A percentile compares a stretch with the other conserved stretches of the same genome.
Evolutionary conservation across 2,888 invertebrate genomes (phyloP).

Genomic region (Pemphredon lugubris): DNA sequence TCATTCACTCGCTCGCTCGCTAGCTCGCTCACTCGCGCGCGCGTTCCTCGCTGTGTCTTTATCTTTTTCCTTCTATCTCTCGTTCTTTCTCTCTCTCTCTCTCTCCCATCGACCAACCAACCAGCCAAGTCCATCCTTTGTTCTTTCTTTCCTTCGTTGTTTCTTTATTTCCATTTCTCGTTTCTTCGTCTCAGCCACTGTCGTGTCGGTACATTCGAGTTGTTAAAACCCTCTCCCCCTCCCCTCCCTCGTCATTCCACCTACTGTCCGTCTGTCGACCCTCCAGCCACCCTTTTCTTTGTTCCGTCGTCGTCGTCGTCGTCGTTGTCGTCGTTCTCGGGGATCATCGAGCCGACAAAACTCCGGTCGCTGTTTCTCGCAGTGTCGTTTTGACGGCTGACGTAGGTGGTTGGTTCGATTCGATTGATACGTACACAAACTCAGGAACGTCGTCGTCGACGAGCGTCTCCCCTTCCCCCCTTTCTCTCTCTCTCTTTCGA

Average conservation of each 20-base stretch:
- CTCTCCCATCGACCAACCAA: conserved; percentile 58
- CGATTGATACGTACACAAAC: conserved; percentile 13
- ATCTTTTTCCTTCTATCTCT: conserved; percentile 3
- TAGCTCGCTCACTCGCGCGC: conserved; percentile 11
- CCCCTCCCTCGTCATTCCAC: too few relatives aligned
- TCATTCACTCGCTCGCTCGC: conserved; percentile 3
- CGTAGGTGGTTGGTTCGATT: conserved; percentile 30
- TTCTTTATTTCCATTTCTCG: conserved; percentile 23
- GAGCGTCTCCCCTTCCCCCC: background rate
- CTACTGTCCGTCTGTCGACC: too few relatives aligned
- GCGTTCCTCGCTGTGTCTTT: conserved; percentile 15
- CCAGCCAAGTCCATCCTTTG: conserved; percentile 73
- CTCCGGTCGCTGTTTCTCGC: background rate
- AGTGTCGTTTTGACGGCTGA: conserved; percentile 24
- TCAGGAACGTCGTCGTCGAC: conserved; percentile 1
- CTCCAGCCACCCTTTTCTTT: too few relatives aligned
- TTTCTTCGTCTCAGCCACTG: conserved; percentile 8
- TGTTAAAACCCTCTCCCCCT: background rate
- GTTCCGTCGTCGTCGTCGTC: background rate
- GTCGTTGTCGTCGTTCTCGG: conserved; percentile 3
- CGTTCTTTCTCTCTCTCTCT: conserved; percentile 29
- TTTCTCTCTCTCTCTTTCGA: conserved; percentile 3
- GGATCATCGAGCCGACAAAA: conserved; percentile 5
- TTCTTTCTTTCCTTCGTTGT: conserved; percentile 61
- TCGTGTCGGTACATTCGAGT: background rate